A percentile compares a stretch with the other conserved stretches of the same genome.
These are phyloP conservation scores for Drosophila santomea DNA, from an alignment of 1,140 invertebrate genomes.

Conservation along the genomic window DNA sequence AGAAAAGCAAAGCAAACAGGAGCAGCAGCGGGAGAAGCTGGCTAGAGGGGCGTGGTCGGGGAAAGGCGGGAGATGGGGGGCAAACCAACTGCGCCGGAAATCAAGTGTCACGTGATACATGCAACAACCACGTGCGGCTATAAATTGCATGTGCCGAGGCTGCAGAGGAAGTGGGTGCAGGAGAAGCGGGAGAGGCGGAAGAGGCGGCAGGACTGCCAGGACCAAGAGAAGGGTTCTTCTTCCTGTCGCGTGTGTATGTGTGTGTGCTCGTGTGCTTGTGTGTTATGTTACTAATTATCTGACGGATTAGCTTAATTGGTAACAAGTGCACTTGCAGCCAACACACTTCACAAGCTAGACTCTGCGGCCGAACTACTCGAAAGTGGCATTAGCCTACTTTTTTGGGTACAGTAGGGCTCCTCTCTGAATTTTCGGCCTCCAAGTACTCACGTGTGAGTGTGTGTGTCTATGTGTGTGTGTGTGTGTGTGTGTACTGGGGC, in stretches of 20 bases:
- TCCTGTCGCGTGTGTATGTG: conserved; percentile 5
- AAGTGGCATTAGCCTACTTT: conserved; percentile 77
- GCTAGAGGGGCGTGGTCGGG: conserved; percentile 21
- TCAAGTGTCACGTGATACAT: conserved; percentile 82
- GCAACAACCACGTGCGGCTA: conserved; percentile 80
- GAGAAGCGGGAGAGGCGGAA: conserved; percentile 15
- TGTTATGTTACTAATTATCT: conserved; percentile 83
- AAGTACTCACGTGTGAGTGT: conserved; percentile 16
- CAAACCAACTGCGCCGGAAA: conserved; percentile 68
- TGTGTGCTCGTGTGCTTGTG: conserved; percentile 46
- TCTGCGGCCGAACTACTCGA: conserved; percentile 77
- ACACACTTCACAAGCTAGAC: conserved; percentile 75
- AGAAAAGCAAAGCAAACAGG: conserved; percentile 76
- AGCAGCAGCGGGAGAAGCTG: conserved; percentile 26
- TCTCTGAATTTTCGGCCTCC: conserved; percentile 51
- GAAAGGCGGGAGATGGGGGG: conserved; percentile 10
- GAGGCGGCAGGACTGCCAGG: conserved; percentile 22
- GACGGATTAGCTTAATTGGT: conserved; percentile 83
- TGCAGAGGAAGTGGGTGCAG: conserved; percentile 39
- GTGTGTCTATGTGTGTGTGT: not conserved
- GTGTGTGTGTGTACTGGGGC: conserved; percentile 8
- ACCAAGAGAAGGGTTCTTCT: conserved; percentile 32
- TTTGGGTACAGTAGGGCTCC: conserved; percentile 33
- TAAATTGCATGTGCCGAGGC: conserved; percentile 80
- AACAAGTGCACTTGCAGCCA: conserved; percentile 81